phyloP scores from a whole-genome alignment of 2,113 vertebrate species.

The Silurus glanis region DNA sequence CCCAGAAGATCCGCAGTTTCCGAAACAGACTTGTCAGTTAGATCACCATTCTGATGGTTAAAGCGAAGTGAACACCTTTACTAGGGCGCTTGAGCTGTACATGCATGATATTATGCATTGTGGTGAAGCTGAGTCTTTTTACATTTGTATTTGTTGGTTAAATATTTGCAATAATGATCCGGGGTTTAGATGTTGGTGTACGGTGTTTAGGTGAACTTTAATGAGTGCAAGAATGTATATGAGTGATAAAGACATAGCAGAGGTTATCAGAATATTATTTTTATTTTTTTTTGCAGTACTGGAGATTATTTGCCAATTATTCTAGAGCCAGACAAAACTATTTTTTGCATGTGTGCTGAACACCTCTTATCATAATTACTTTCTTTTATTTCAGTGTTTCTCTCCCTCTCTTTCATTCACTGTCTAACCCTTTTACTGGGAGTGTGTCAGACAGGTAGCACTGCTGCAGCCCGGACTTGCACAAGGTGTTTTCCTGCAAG shows the following conservation, averaged over 20 bases:
- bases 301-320: neutral
- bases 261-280: too few relatives aligned
- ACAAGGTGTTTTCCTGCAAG: constrained; percentile 70
- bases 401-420: neutral
- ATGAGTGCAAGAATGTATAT: neutral
- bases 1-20: neutral
- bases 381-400: neutral
- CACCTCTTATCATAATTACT: neutral
- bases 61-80: neutral
- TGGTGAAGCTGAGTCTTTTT: neutral
- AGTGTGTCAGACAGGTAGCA: constrained; percentile 56
- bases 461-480: constrained; percentile 70
- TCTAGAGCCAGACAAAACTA: neutral
- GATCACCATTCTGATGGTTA: neutral
- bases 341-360: neutral
- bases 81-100: neutral
- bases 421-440: constrained; percentile 30
- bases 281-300: neutral
- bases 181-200: neutral
- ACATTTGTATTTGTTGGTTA: neutral
- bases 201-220: neutral
- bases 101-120: neutral
- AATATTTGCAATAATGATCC: neutral
- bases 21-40: neutral
- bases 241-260: neutral